Base-by-base conservation (phyloP, 2,888 invertebrate genomes). In the Molorchus minor region DNA sequence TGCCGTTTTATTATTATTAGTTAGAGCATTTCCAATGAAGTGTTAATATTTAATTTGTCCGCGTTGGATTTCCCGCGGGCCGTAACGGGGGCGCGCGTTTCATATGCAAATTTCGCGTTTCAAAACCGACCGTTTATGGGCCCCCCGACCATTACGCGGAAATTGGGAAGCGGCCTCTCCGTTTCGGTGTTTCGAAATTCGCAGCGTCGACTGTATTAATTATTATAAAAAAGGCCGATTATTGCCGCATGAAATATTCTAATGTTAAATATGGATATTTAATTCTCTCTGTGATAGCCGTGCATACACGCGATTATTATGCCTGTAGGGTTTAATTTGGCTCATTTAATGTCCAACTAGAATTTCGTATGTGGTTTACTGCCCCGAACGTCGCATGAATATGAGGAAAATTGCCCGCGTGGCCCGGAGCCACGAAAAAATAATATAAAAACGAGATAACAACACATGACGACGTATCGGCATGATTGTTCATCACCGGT, bases 21-120 rank as follows among this genome's bases (percentile, higher is more conserved):
- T 58, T 65, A 68, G 73, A 65, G 67, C 72, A 71, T 73, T 73
- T 67, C 71, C 75, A 74, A 76, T 75, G 71, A 70, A 61, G 70
- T 66, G 71, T 75, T 76, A 77, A 75, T 75, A 74, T 76, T 76
- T 75, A 77, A 76, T 74, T 71, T 68, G 63, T 58, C 52, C 45
- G 63, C 61, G 58, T 67, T 64, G 68, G 67, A 73, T 73, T 75
- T 73, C 73, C 74, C 75, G 43, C 30, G 70, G 67, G 67, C 61
- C 56, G 40, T 64, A 69, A 70, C 66, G 60, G 64, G n/a, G n/a
- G n/a, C n/a, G n/a, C n/a, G n/a, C 68, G 71, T 72, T 72, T 68
- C 71, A 67, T 66, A 75, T 74, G 75, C 58, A 74, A 74, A 75
- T 73, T 72, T 73, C 69, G 67, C 58, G 65, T 64, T 68, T 65